Percentiles rank a stretch among this genome's conserved stretches.
Conservation (phyloP, 2,888 invertebrate genomes). For the Eristalis arbustorum region DNA sequence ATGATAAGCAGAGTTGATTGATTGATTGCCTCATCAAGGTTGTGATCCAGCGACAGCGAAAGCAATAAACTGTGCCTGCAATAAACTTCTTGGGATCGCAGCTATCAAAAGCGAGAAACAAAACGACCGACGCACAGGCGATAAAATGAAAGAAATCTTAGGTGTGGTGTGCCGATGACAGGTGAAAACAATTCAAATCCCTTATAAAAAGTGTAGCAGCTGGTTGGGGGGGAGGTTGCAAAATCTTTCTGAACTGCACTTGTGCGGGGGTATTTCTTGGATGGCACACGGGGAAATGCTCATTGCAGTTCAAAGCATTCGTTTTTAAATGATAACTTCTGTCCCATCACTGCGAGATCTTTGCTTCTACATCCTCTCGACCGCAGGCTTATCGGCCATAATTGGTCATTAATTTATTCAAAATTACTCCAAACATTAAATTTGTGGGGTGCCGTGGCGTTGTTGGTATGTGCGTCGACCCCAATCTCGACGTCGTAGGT, state of each 20-base stretch:
- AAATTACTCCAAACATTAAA: too few relatives aligned
- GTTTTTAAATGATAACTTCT: too few relatives aligned
- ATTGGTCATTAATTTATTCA: too few relatives aligned
- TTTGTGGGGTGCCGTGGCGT: too few relatives aligned
- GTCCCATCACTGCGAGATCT: too few relatives aligned
- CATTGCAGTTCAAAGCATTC: too few relatives aligned
- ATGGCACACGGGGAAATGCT: too few relatives aligned
- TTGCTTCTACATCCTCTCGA: neutral
- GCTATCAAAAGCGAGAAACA: neutral
- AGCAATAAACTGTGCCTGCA: neutral
- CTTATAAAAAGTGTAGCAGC: neutral
- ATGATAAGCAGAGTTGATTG: neutral
- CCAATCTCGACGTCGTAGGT: too few relatives aligned
- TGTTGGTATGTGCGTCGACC: too few relatives aligned
- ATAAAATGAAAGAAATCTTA: neutral
- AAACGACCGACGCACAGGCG: neutral
- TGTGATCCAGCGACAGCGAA: neutral
- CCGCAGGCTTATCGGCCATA: neutral
- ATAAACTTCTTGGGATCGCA: neutral
- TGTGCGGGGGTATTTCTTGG: too few relatives aligned
- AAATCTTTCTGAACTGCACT: neutral
- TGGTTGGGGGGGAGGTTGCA: neutral
- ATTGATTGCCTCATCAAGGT: neutral
- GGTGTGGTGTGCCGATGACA: neutral
- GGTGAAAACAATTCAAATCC: neutral